Percentiles rank a stretch among this genome's conserved stretches.
Evolutionary conservation across 2,797 vertebrate genomes (phyloP).

Genomic region (Ataeniobius toweri): DNA sequence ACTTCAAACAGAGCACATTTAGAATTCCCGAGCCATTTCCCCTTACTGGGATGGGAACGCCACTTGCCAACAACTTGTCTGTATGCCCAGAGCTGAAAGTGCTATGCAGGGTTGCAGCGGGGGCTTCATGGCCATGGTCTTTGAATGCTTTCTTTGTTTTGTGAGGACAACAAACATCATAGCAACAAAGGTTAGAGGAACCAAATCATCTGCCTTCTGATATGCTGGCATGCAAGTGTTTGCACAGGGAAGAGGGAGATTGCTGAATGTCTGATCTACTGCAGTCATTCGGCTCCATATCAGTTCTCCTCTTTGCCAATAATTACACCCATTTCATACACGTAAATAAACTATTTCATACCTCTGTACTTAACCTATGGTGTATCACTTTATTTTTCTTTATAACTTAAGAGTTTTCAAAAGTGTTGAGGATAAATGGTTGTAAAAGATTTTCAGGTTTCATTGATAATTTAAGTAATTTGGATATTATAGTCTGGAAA

Average conservation of each 20-base stretch:
- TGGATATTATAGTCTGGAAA: not conserved
- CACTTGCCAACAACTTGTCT: conserved; percentile 39
- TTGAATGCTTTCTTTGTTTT: conserved; percentile 51
- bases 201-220: conserved; percentile 16
- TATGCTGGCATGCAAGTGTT: conserved; percentile 41
- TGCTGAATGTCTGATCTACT: conserved; percentile 12
- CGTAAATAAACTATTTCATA: not conserved
- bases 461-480: not conserved
- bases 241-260: conserved; percentile 30
- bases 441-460: not conserved
- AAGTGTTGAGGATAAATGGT: not conserved
- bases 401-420: not conserved
- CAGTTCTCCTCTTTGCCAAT: not conserved
- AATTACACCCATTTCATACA: not conserved
- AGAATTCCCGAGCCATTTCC: conserved; percentile 22
- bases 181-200: conserved; percentile 21
- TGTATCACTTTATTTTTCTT: not conserved
- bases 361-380: not conserved
- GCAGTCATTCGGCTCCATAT: not conserved
- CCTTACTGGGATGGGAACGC: conserved; percentile 20
- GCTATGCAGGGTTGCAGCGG: conserved; percentile 15
- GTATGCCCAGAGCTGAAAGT: conserved; percentile 33
- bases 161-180: conserved; percentile 43
- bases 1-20: conserved; percentile 31
- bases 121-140: conserved; percentile 40